phyloP scores from a whole-genome alignment of 2,113 vertebrate species.

The Chroicocephalus ridibundus region DNA sequence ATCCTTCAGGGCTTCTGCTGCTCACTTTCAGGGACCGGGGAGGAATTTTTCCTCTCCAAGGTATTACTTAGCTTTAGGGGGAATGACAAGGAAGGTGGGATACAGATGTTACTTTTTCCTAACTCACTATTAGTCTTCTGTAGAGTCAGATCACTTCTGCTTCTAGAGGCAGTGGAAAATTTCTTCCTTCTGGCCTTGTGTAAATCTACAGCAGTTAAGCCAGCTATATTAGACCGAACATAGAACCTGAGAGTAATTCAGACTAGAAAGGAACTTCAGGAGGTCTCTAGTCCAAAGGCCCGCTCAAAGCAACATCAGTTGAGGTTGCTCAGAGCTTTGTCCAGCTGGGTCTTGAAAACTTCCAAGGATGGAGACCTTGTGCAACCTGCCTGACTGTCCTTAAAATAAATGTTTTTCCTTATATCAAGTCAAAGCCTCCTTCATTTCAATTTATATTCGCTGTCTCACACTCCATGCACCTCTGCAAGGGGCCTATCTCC shows the following conservation, averaged over 20 bases:
- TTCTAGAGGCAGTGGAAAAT: neutral
- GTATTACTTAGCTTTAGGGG: neutral
- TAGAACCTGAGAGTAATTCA: neutral
- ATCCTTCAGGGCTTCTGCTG: neutral
- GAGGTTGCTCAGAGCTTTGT: neutral
- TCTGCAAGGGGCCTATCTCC: neutral
- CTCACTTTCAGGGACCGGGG: neutral
- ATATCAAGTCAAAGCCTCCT: neutral
- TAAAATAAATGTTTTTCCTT: neutral
- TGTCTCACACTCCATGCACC: neutral
- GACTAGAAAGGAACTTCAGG: neutral
- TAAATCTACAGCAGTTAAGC: neutral
- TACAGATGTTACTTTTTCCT: neutral
- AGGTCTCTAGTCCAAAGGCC: neutral
- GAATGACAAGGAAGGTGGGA: neutral
- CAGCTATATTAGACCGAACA: neutral
- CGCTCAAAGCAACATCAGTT: neutral
- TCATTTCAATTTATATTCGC: neutral
- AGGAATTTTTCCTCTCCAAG: neutral
- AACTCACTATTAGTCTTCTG: neutral
- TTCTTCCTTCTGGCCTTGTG: neutral
- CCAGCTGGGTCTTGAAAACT: neutral
- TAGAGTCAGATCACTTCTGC: neutral
- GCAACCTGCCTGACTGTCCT: neutral
- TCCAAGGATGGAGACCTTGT: neutral